These are phyloP conservation scores for Paguma larvata DNA, from an alignment of 2,797 vertebrate species.

Conservation along the genomic window DNA sequence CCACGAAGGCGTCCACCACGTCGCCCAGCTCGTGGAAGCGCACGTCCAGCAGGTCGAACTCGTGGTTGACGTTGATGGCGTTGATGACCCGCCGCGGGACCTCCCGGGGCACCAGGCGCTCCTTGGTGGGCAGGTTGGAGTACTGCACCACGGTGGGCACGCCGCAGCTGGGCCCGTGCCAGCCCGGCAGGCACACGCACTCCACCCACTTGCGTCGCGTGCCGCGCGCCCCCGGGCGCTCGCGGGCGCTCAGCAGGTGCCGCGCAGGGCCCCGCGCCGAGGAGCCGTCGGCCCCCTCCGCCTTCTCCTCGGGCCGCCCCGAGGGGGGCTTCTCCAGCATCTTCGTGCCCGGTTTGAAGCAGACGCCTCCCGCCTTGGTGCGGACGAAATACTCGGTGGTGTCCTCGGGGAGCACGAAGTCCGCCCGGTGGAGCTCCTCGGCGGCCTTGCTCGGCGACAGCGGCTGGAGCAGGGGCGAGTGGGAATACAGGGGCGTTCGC, in stretches of 20 bases:
- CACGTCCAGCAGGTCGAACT: slow-evolving; percentile 97
- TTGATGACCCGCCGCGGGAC: slow-evolving; percentile 95
- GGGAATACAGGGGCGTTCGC: slow-evolving; percentile 89
- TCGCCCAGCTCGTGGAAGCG: slow-evolving; percentile 96
- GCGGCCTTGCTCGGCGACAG: slow-evolving; percentile 87
- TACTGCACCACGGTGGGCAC: slow-evolving; percentile 98
- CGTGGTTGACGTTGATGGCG: slow-evolving; percentile 98
- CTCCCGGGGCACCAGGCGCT: slow-evolving; percentile 94
- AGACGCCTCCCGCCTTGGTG: slow-evolving; percentile 96
- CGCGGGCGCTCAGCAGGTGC: slow-evolving; percentile 68
- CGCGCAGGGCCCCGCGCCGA: slow-evolving; percentile 70
- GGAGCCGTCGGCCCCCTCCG: slow-evolving; percentile 68
- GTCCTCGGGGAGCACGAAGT: slow-evolving; percentile 92
- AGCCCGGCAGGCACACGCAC: slow-evolving; percentile 96
- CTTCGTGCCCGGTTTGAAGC: slow-evolving; percentile 96
- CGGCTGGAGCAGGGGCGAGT: slow-evolving; percentile 89
- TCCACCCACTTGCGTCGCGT: slow-evolving; percentile 93
- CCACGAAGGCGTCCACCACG: slow-evolving; percentile 95
- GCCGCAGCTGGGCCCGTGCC: slow-evolving; percentile 98
- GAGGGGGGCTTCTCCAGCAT: slow-evolving; percentile 87
- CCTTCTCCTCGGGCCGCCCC: slow-evolving; percentile 85
- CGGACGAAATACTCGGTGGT: slow-evolving; percentile 93
- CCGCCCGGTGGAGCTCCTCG: slow-evolving; percentile 90
- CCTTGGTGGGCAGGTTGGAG: slow-evolving; percentile 98
- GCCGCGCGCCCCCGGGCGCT: slow-evolving; percentile 85